phyloP scores from a whole-genome alignment of 2,888 invertebrate species.

The Sarcophaga subvicina region DNA sequence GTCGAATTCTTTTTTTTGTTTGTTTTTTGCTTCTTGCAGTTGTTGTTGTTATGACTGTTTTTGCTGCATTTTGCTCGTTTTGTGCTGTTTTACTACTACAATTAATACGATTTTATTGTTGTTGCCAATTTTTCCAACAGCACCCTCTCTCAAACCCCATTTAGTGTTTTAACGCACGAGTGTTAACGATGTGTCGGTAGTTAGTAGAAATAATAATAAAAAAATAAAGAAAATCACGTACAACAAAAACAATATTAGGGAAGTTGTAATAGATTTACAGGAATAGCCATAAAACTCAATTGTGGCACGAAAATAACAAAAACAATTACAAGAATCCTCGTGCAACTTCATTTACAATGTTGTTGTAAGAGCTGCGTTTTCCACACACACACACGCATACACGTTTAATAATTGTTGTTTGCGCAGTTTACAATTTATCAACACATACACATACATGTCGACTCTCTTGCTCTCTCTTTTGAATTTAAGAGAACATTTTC shows the following conservation, averaged over 20 bases:
- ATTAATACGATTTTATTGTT: constrained; percentile 65
- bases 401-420: not conserved
- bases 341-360: constrained; percentile 33
- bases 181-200: constrained; percentile 70
- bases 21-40: constrained; percentile 64
- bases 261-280: constrained; percentile 18
- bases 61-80: constrained; percentile 28
- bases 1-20: constrained; percentile 40
- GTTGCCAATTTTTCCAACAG: constrained; percentile 59
- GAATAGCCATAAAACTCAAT: constrained; percentile 37
- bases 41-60: constrained; percentile 36
- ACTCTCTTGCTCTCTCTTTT: not conserved
- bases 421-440: constrained; percentile 23
- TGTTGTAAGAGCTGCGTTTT: constrained; percentile 4
- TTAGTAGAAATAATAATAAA: not conserved
- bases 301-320: constrained; percentile 13
- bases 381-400: not conserved
- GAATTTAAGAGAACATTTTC: not conserved
- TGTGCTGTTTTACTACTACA: constrained; percentile 16
- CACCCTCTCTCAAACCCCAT: not conserved
- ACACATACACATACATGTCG: not conserved
- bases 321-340: constrained; percentile 14
- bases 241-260: not conserved
- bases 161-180: constrained; percentile 64
- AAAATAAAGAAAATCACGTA: not conserved